phyloP scores from a whole-genome alignment of 2,888 invertebrate genomes.

The Lithophane leautieri region DNA sequence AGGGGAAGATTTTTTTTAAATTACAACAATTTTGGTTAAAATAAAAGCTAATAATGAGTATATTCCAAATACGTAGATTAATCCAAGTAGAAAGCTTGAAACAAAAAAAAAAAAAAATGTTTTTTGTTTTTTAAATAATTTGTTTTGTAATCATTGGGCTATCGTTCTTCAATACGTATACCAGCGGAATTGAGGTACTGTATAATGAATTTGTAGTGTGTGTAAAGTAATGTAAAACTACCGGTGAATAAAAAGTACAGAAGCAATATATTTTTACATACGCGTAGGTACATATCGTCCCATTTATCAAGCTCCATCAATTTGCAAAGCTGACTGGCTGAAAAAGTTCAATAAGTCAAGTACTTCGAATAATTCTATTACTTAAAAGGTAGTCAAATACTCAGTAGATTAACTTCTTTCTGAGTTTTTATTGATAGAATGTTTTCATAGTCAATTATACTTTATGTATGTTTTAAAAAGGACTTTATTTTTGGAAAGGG shows the following conservation, averaged over 20 bases:
- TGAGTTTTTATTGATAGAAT: slow-evolving; percentile 24
- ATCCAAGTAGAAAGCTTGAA: no score
- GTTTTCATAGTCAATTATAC: background rate
- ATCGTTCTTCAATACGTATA: no score
- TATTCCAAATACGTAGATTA: no score
- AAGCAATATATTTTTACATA: slow-evolving; percentile 22
- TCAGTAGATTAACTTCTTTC: slow-evolving; percentile 17
- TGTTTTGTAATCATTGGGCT: no score
- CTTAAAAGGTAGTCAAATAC: slow-evolving; percentile 38
- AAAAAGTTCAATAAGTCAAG: slow-evolving; percentile 45
- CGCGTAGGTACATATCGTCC: background rate
- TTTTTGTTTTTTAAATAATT: no score
- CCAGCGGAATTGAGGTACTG: background rate
- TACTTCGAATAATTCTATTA: slow-evolving; percentile 42
- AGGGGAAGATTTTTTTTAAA: no score
- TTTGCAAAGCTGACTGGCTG: slow-evolving; percentile 37
- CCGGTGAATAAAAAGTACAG: slow-evolving; percentile 7
- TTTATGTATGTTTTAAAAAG: background rate
- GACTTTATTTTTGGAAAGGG: background rate
- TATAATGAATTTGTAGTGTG: background rate
- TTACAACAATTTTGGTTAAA: no score
- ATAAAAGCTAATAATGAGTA: no score
- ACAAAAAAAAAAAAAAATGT: no score
- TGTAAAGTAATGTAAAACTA: background rate
- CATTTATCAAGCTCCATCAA: slow-evolving; percentile 37